Evolutionary conservation across 2,113 vertebrate species (phyloP).

Genomic region (Polypterus senegalus): DNA sequence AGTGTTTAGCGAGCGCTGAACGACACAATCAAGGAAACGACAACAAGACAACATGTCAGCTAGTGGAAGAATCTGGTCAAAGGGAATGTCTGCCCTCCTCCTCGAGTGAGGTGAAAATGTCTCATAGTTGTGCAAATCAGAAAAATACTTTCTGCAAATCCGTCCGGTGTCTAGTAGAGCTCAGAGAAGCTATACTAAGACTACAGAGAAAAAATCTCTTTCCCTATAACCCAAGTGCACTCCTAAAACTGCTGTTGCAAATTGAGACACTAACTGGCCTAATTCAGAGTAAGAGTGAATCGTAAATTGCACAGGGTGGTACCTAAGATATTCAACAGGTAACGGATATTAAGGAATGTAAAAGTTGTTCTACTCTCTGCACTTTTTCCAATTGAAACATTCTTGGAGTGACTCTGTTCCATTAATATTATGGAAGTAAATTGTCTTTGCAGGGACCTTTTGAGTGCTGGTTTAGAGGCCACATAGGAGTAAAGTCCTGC

Average conservation of each 20-base stretch:
- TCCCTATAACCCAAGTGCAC: conserved; percentile 74
- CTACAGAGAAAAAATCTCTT: conserved; percentile 71
- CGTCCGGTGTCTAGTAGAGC: conserved; percentile 49
- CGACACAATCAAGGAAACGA: not conserved
- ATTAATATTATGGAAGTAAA: not conserved
- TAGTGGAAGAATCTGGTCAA: not conserved
- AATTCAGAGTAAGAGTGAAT: not conserved
- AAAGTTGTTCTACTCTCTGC: conserved; percentile 3
- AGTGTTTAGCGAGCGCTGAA: conserved; percentile 14
- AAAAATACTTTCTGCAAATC: conserved; percentile 28
- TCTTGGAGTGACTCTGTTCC: conserved; percentile 4
- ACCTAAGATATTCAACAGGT: no score
- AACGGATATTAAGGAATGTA: no score
- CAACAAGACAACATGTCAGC: conserved; percentile 6
- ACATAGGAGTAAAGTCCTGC: no score
- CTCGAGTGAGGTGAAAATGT: not conserved
- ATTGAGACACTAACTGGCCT: conserved; percentile 24
- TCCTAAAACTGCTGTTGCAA: conserved; percentile 61
- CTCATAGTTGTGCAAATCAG: not conserved
- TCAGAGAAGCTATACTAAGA: conserved; percentile 55
- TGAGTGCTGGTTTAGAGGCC: no score
- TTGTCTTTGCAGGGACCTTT: no score
- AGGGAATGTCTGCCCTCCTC: conserved; percentile 7
- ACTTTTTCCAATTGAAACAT: conserved; percentile 8
- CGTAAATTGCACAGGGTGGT: not conserved